A percentile compares a stretch with the other conserved stretches of the same genome.
These are phyloP conservation scores for Lerema accius DNA, from an alignment of 1,140 invertebrate genomes.

Conservation along the genomic window DNA sequence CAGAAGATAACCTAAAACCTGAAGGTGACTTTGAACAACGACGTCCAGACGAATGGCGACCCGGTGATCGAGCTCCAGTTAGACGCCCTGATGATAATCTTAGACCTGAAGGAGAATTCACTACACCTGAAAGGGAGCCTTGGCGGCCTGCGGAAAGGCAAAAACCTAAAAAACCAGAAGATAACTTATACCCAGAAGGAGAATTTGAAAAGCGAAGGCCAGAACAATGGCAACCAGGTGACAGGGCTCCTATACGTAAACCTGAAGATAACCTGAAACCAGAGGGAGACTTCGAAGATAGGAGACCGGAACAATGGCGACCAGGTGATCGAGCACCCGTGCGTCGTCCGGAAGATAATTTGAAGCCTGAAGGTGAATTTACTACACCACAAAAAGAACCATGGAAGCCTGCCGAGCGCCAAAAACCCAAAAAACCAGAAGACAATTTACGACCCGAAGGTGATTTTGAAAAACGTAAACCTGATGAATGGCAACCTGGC, in stretches of 20 bases:
- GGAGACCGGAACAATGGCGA: conserved; percentile 59
- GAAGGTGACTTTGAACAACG: conserved; percentile 84
- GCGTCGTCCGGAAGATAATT: conserved; percentile 78
- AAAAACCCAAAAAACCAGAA: conserved; percentile 54
- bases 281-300: conserved; percentile 75
- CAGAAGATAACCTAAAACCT: conserved; percentile 83
- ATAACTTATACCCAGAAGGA: conserved; percentile 78
- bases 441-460: conserved; percentile 67
- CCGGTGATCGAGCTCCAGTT: conserved; percentile 79
- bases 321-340: conserved; percentile 65
- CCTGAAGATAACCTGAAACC: conserved; percentile 81
- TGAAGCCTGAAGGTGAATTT: conserved; percentile 83
- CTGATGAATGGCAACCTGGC: conserved; percentile 84
- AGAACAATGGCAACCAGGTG: conserved; percentile 77
- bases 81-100: conserved; percentile 84
- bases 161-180: conserved; percentile 66
- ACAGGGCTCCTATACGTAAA: conserved; percentile 60
- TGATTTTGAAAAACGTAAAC: conserved; percentile 76
- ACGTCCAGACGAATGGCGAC: conserved; percentile 68
- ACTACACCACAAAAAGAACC: conserved; percentile 70
- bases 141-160: conserved; percentile 54
- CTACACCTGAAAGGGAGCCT: conserved; percentile 73
- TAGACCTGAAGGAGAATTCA: conserved; percentile 79
- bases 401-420: conserved; percentile 76
- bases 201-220: conserved; percentile 83